These are phyloP conservation scores for Nixonia krombeini DNA, from an alignment of 1,140 invertebrate species.

Conservation along the genomic window DNA sequence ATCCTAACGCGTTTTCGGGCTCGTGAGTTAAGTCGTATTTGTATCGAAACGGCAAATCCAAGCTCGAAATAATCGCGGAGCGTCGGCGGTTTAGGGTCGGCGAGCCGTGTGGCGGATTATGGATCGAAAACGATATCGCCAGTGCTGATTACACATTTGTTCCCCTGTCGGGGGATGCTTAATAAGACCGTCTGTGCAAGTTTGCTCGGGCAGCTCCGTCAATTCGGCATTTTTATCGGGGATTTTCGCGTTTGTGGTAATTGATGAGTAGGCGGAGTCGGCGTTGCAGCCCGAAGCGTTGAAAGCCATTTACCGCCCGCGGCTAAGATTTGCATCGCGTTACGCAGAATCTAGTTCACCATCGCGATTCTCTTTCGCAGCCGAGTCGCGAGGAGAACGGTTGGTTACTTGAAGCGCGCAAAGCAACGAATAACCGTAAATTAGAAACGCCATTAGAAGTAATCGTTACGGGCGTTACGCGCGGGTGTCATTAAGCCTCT, in stretches of 20 bases:
- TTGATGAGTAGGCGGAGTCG: constrained; percentile 12
- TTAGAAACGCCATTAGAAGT: too few relatives aligned
- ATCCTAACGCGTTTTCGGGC: constrained; percentile 26
- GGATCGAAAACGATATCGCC: constrained; percentile 22
- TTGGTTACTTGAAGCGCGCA: too few relatives aligned
- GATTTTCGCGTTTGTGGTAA: constrained; percentile 6
- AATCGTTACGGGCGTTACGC: too few relatives aligned
- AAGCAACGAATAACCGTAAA: too few relatives aligned
- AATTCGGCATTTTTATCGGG: constrained; percentile 12
- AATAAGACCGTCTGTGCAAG: constrained; percentile 13
- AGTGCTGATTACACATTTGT: constrained; percentile 13
- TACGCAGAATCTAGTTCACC: too few relatives aligned
- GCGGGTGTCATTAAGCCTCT: too few relatives aligned
- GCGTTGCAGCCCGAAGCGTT: background rate
- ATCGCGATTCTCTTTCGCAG: too few relatives aligned
- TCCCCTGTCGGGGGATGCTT: constrained; percentile 3
- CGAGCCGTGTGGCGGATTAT: constrained; percentile 24
- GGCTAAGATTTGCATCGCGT: too few relatives aligned
- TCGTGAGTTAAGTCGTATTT: constrained; percentile 27
- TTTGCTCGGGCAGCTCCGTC: constrained; percentile 10
- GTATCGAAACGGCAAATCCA: constrained; percentile 24
- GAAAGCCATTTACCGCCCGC: background rate
- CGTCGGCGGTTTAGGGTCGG: constrained; percentile 25
- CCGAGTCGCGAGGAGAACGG: too few relatives aligned
- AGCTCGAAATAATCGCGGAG: constrained; percentile 23